Evolutionary conservation across 2,888 invertebrate species (phyloP).

Genomic region (Scaptomyza cyrtandrae): DNA sequence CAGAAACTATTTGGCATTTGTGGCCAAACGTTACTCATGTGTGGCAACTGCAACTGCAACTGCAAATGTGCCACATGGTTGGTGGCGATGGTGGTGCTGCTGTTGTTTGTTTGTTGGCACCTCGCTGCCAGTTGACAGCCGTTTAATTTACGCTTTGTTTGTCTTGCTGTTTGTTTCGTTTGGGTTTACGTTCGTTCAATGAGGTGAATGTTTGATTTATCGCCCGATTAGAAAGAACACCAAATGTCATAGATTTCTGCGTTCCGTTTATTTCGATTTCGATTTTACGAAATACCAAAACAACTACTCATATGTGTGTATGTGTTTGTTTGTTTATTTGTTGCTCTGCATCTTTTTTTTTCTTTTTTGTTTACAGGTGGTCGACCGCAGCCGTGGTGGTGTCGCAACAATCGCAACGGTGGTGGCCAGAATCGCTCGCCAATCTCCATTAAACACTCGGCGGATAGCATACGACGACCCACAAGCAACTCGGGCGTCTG

Average conservation of each 20-base stretch:
- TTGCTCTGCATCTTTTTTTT: conserved; percentile 23
- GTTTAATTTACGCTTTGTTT: conserved; percentile 81
- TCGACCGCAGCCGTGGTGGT: conserved; percentile 85
- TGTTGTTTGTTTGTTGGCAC: conserved; percentile 35
- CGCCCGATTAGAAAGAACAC: conserved; percentile 74
- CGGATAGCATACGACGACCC: conserved; percentile 84
- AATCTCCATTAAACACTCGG: conserved; percentile 84
- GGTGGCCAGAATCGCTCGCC: conserved; percentile 83
- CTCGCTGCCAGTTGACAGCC: conserved; percentile 66
- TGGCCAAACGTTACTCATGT: conserved; percentile 50
- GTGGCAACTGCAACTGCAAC: conserved; percentile 29
- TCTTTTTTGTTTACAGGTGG: conserved; percentile 78
- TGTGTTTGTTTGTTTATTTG: conserved; percentile 2
- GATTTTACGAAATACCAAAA: conserved; percentile 47
- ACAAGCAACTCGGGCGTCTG: conserved; percentile 84
- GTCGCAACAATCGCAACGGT: conserved; percentile 84
- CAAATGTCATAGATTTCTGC: conserved; percentile 75
- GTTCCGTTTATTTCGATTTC: conserved; percentile 30
- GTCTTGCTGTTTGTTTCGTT: conserved; percentile 55
- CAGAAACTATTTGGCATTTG: conserved; percentile 52
- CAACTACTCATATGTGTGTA: conserved; percentile 39
- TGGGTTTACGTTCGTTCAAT: conserved; percentile 42
- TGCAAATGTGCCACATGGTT: conserved; percentile 20
- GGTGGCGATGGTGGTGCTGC: conserved; percentile 2
- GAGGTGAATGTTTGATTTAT: conserved; percentile 81